phyloP scores from a whole-genome alignment of 1,140 invertebrate species.

The Scaptomyza pallida region DNA sequence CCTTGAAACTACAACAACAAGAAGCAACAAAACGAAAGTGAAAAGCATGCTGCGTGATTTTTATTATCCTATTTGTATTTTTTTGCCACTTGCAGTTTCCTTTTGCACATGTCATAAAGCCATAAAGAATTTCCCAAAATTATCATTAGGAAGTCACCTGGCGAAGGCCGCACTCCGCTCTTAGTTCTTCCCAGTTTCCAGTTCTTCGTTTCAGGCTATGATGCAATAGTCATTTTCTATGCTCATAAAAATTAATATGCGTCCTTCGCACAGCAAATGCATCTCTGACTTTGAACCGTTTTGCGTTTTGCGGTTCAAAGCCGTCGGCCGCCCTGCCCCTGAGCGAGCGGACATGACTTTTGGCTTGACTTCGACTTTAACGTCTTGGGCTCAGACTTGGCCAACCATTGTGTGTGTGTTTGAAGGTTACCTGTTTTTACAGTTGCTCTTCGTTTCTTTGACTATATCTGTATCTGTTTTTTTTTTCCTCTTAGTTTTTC shows the following conservation, averaged over 20 bases:
- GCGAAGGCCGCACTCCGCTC: constrained; percentile 32
- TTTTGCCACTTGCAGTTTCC: constrained; percentile 52
- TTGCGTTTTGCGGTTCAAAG: constrained; percentile 19
- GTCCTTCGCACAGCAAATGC: constrained; percentile 76
- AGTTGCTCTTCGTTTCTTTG: constrained; percentile 41
- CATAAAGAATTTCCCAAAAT: constrained; percentile 58
- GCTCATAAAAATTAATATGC: constrained; percentile 83
- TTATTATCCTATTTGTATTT: constrained; percentile 19
- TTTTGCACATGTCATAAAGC: constrained; percentile 59
- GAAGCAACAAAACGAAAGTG: constrained; percentile 47
- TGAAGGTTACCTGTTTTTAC: constrained; percentile 81
- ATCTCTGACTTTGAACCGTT: constrained; percentile 65
- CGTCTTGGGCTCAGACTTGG: constrained; percentile 10
- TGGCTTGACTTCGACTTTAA: constrained; percentile 56
- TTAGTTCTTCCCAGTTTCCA: constrained; percentile 1
- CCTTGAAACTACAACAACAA: constrained; percentile 72
- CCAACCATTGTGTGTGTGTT: constrained; percentile 59
- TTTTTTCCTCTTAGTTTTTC: constrained; percentile 37
- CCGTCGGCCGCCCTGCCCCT: constrained; percentile 1
- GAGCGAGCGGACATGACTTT: constrained; percentile 67
- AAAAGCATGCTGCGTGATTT: constrained; percentile 66
- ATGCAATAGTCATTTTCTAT: constrained; percentile 80
- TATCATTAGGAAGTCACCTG: constrained; percentile 76
- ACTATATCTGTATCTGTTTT: constrained; percentile 12
- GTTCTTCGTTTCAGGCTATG: too few species aligned